Conservation (phyloP, 1,140 invertebrate species). For the Orius insidiosus region DNA sequence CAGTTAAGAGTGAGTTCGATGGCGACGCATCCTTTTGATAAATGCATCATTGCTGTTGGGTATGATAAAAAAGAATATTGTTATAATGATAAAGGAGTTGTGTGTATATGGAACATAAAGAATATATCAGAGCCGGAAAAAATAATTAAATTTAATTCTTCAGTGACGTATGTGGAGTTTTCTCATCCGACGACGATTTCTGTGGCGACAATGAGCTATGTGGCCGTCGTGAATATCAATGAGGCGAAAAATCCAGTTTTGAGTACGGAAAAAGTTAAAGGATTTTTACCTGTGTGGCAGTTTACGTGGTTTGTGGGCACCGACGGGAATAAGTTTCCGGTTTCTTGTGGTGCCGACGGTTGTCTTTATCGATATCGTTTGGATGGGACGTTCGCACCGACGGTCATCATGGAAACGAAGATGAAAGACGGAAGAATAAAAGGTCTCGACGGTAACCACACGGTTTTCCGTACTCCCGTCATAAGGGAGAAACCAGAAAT, state of each 20-base stretch:
- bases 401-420: constrained; percentile 4
- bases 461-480: neutral
- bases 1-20: constrained; percentile 11
- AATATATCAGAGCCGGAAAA: constrained; percentile 36
- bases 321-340: neutral
- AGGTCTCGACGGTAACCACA: constrained; percentile 3
- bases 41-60: constrained; percentile 20
- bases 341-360: constrained; percentile 13
- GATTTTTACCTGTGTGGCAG: constrained; percentile 11
- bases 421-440: constrained; percentile 5
- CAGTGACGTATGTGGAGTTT: constrained; percentile 33
- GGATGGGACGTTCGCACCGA: constrained; percentile 7
- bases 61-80: constrained; percentile 17
- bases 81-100: constrained; percentile 24
- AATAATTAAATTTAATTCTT: constrained; percentile 29
- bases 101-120: constrained; percentile 35
- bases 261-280: neutral
- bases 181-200: constrained; percentile 29
- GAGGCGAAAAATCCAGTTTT: neutral
- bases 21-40: neutral
- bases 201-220: constrained; percentile 21
- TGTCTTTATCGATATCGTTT: constrained; percentile 6
- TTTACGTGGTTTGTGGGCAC: constrained; percentile 6
- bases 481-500: constrained; percentile 5
- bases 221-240: constrained; percentile 9